Base-by-base conservation (phyloP, 53 echinoderm and acorn worm genomes). In the Echinarachnius parma region DNA sequence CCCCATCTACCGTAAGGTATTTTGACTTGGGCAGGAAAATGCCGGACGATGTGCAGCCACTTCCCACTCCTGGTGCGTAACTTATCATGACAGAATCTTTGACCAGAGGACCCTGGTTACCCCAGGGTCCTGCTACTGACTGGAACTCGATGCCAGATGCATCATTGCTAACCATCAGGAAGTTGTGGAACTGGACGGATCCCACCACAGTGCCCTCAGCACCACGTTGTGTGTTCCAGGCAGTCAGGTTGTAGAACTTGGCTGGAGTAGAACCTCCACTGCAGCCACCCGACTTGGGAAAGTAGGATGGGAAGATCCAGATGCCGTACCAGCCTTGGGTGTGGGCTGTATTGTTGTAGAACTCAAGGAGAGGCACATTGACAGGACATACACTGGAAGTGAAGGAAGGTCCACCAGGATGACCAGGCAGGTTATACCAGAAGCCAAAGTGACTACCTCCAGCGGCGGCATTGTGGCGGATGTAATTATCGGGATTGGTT, bases 391-490 rank as follows among this genome's bases (percentile, higher is more conserved):
- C 66, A 0, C 57, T 19, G 2, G 60, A 50, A 3, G 93, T 92
- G 34, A 79, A 85, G 0, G 93, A 92, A 2, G 93, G 93, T 3
- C 93, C 88, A 3, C 31, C 79, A 4, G 89, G 93, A 52, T 89
- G 84, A 5, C 11, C 5, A 5, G 89, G 89, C 65, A 76, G 44
- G 55, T 85, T 89, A 77, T 92, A 89, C 90, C 90, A 86, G 75
- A 83, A 91, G 8, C 86, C 86, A 36, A 86, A 92, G 78, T 92
- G 92, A 18, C 87, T 77, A 28, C 92, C 88, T 27, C 92, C 92
- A 2, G 92, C 92, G 31, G 92, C 92, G 1, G 88, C 88, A 24
- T 92, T 92, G 82, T 92, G 92, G 15, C 85, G 58, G 63, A 92
- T 32, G 46, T 64, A 75, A 60, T 92, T 92, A 53, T 92, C 81